Base-by-base conservation (phyloP, 2,113 vertebrate species). In the Lipophrys pholis region DNA sequence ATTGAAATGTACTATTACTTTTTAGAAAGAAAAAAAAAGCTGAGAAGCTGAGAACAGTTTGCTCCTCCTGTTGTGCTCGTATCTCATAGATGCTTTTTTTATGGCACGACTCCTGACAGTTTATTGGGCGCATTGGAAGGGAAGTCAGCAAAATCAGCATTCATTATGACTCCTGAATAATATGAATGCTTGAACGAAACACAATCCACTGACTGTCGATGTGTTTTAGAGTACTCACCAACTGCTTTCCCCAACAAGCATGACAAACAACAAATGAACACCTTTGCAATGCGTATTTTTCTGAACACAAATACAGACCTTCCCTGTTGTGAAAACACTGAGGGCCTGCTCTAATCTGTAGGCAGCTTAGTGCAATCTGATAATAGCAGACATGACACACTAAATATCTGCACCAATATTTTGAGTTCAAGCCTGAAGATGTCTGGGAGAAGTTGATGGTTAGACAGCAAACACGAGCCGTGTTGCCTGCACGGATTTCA, bases 391-490 rank as follows among this genome's bases (percentile, higher is more conserved):
- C 48, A 54, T 16, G 41, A 15, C 6, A 45, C 9, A 5, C 6
- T 39, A 41, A 78, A 56, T 11, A 39, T 62, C 21, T 30, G 21
- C 21, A 30, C 21, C 61, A 78, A 57, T 73, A 75, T 73, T 86
- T 71, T 67, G 57, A 45, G 69, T 80, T 15, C 8, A 48, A 58
- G 73, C 15, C 69, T 61, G 55, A 70, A 58, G n/a, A 36, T 30
- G 48, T 76, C 57, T 43, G 16, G 55, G 55, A 67, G 60, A 53
- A 46, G 15, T 45, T 59, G 56, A 52, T 75, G 71, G 71, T 78
- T 69, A 78, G 81, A 87, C 65, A 69, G 65, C 73, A 88, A 87
- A 87, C 74, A 76, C 48, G 42, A 64, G 42, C 11, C 55, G 49
- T 78, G 76, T 88, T 83, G 74, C 64, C 64, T 49, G 54, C 39